phyloP scores from a whole-genome alignment of 2,797 vertebrate genomes.

The Margarornis squamiger region DNA sequence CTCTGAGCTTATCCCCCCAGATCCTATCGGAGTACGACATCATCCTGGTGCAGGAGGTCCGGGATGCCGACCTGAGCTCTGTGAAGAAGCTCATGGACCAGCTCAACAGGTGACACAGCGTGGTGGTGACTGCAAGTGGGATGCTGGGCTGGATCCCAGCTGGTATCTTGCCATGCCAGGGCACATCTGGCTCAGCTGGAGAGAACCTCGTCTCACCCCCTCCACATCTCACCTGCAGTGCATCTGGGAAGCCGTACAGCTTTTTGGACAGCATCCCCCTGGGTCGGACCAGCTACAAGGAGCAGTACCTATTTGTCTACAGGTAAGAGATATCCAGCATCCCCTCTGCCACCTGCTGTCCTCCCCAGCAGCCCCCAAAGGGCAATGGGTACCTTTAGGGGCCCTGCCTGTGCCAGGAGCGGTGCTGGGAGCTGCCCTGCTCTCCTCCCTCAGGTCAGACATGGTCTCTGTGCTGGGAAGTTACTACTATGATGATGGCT shows the following conservation, averaged over 20 bases:
- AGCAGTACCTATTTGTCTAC: constrained; percentile 89
- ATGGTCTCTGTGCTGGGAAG: constrained; percentile 76
- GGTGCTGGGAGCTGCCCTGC: neutral
- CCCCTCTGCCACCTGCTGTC: rapidly evolving
- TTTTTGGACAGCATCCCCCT: constrained; percentile 81
- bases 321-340: constrained; percentile 68
- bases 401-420: neutral
- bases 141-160: neutral
- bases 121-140: neutral
- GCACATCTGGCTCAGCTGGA: neutral
- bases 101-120: constrained; percentile 80
- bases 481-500: constrained; percentile 86
- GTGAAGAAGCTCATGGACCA: constrained; percentile 80
- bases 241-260: constrained; percentile 56
- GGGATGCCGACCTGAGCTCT: constrained; percentile 80
- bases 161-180: rapidly evolving
- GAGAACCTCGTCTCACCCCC: neutral
- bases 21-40: constrained; percentile 85
- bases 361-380: neutral
- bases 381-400: neutral
- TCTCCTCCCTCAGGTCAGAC: constrained; percentile 69
- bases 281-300: constrained; percentile 84
- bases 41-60: constrained; percentile 88
- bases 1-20: constrained; percentile 59
- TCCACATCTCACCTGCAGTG: neutral